These are phyloP conservation scores for Rhabdophis nuchalis DNA, from an alignment of 2,797 vertebrate species.

Conservation along the genomic window DNA sequence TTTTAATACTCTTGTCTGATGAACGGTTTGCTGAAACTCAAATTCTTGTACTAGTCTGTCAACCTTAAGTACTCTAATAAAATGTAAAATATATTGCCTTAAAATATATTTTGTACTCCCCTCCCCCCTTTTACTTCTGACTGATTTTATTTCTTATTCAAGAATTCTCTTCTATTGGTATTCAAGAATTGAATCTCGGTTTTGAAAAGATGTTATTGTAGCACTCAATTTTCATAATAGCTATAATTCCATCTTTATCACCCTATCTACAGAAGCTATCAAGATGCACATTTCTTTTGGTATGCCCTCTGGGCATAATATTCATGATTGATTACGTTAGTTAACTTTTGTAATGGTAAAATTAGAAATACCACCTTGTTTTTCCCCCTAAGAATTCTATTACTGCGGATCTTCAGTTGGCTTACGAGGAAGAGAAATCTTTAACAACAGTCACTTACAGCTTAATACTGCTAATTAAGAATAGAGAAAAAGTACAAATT, in stretches of 20 bases:
- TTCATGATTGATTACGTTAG: neutral
- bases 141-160: neutral
- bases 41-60: neutral
- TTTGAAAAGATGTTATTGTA: conserved; percentile 28
- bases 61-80: neutral
- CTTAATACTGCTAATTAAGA: neutral
- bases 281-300: conserved; percentile 5
- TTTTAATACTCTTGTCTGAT: neutral
- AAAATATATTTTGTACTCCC: neutral
- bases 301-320: conserved; percentile 12
- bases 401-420: neutral
- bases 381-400: neutral
- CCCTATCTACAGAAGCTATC: neutral
- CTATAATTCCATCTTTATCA: conserved; percentile 24
- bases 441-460: neutral
- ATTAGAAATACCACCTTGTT: conserved; percentile 2
- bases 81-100: neutral
- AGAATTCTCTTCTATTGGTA: neutral
- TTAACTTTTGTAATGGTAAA: conserved; percentile 5
- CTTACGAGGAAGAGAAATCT: neutral
- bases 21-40: neutral
- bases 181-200: neutral
- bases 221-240: conserved; percentile 24
- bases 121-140: neutral
- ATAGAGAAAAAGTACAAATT: neutral